These are phyloP conservation scores for Dione juno DNA, from an alignment of 2,888 invertebrate species.

Conservation along the genomic window DNA sequence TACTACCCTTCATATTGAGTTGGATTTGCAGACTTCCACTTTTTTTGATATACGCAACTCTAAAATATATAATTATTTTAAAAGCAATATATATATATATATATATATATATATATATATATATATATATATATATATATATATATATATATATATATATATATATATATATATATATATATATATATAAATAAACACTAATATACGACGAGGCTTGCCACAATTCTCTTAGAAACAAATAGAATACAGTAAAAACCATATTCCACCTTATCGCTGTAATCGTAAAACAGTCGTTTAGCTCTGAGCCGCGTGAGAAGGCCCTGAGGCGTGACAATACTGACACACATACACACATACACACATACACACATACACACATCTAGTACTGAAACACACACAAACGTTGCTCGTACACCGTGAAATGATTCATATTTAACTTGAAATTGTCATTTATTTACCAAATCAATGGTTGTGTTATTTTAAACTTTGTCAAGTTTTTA, in stretches of 20 bases:
- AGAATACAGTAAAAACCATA: not conserved
- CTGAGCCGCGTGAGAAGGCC: not conserved
- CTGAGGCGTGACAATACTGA: not conserved
- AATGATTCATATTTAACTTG: not conserved
- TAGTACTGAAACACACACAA: not conserved
- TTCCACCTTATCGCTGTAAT: conserved; percentile 5
- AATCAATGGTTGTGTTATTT: not conserved
- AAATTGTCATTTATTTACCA: not conserved
- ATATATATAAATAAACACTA: too few species aligned
- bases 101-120: too few species aligned
- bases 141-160: too few species aligned
- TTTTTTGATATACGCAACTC: too few species aligned
- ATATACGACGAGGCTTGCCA: too few species aligned
- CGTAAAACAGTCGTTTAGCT: conserved; percentile 9
- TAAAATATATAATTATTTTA: too few species aligned
- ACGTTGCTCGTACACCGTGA: not conserved
- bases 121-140: too few species aligned
- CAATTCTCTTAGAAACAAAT: not conserved
- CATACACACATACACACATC: not conserved
- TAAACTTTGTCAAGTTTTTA: not conserved
- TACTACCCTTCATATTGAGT: too few species aligned
- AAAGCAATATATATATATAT: too few species aligned
- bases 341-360: not conserved
- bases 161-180: too few species aligned
- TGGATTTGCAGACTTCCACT: too few species aligned